Percentiles rank a stretch among this genome's conserved stretches.
These are phyloP conservation scores for Limanda limanda DNA, from an alignment of 2,113 vertebrate genomes.

Conservation along the genomic window DNA sequence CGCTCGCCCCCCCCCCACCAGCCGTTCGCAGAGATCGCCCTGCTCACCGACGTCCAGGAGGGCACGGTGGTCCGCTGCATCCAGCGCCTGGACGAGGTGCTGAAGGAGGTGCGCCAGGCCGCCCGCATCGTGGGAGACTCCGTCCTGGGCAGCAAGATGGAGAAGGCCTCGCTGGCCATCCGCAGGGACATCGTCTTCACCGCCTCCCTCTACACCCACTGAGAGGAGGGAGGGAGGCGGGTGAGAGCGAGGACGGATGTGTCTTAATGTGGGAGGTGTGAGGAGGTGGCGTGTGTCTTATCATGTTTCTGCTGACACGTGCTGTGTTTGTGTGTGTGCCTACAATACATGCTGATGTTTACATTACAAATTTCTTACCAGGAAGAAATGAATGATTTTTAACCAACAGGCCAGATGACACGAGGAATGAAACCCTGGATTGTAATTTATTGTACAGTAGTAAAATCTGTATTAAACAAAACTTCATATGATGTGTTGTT, in stretches of 20 bases:
- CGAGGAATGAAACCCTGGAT: conserved; percentile 13
- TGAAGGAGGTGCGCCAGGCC: conserved; percentile 89
- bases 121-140: conserved; percentile 92
- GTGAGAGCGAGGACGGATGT: conserved; percentile 36
- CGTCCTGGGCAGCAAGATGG: conserved; percentile 92
- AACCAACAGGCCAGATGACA: conserved; percentile 43
- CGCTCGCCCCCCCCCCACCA: conserved; percentile 28
- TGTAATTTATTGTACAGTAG: conserved; percentile 80
- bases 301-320: conserved; percentile 6
- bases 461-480: conserved; percentile 55
- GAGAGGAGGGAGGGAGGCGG: conserved; percentile 67
- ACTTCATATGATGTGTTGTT: no score
- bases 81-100: conserved; percentile 92
- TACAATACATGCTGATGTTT: conserved; percentile 54
- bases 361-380: conserved; percentile 25
- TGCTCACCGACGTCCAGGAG: conserved; percentile 90
- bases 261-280: conserved; percentile 24
- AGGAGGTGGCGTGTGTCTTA: conserved; percentile 12
- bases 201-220: conserved; percentile 93
- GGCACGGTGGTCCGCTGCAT: conserved; percentile 94
- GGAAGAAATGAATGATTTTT: conserved; percentile 42
- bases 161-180: conserved; percentile 88
- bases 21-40: conserved; percentile 92
- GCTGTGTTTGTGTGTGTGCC: conserved; percentile 42
- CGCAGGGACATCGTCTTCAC: conserved; percentile 94